phyloP scores from a whole-genome alignment of 2,888 invertebrate genomes.

The Tyria jacobaeae region DNA sequence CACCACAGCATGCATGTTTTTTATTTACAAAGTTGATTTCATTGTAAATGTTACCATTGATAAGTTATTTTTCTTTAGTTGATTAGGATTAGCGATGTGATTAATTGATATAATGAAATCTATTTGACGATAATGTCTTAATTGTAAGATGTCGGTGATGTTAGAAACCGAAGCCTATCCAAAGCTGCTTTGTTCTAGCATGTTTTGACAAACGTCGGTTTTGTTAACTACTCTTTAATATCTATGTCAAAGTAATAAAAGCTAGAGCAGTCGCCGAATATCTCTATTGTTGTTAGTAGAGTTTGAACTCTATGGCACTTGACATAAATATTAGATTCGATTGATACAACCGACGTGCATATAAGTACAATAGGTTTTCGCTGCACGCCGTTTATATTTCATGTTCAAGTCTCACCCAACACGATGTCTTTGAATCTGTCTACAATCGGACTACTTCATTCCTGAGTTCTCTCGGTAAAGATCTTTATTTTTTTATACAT shows the following conservation, averaged over 20 bases:
- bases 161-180: constrained; percentile 59
- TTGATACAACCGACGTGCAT: constrained; percentile 21
- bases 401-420: constrained; percentile 19
- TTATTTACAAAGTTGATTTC: constrained; percentile 74
- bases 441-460: constrained; percentile 72
- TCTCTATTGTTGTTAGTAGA: no score
- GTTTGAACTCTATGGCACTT: neutral
- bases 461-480: constrained; percentile 79
- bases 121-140: constrained; percentile 41
- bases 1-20: constrained; percentile 67
- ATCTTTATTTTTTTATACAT: constrained; percentile 86
- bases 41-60: constrained; percentile 85
- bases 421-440: constrained; percentile 52
- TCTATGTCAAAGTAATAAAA: neutral
- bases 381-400: constrained; percentile 23
- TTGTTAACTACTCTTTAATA: constrained; percentile 8
- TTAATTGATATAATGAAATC: constrained; percentile 49
- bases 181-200: constrained; percentile 62
- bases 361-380: constrained; percentile 23
- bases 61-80: constrained; percentile 80
- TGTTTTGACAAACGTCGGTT: constrained; percentile 34
- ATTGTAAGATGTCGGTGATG: constrained; percentile 38
- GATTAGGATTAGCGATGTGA: constrained; percentile 52
- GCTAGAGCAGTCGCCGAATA: no score
- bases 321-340: neutral